A percentile compares a stretch with the other conserved stretches of the same genome.
Conservation (phyloP, 2,113 vertebrate species). For the Peromyscus leucopus region DNA sequence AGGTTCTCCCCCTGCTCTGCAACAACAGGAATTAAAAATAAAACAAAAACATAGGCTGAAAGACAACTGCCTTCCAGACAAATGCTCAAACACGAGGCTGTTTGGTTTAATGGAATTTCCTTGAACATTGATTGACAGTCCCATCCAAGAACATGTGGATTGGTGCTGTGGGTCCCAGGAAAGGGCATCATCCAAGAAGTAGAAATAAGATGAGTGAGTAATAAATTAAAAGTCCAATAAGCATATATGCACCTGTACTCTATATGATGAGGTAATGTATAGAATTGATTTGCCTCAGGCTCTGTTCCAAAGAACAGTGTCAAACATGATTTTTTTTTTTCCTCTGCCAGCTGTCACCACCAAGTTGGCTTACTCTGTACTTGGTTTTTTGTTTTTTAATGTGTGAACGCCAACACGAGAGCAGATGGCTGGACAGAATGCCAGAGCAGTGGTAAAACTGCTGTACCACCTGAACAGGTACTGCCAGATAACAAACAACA, state of each 20-base stretch:
- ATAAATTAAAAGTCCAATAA: constrained; percentile 3
- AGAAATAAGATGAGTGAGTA: neutral
- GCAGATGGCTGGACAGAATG: constrained; percentile 46
- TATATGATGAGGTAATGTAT: neutral
- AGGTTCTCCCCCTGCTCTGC: neutral
- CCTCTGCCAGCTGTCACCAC: constrained; percentile 47
- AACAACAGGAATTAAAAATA: neutral
- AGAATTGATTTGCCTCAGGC: neutral
- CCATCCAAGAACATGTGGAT: neutral
- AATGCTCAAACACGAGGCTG: neutral
- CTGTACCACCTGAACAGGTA: constrained; percentile 20
- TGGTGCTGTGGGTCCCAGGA: neutral
- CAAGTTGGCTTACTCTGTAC: neutral
- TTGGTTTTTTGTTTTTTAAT: constrained; percentile 7
- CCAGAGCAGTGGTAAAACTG: constrained; percentile 44
- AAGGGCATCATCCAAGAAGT: neutral
- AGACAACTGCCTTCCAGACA: neutral
- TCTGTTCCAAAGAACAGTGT: constrained; percentile 44
- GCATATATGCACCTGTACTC: neutral
- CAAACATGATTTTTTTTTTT: neutral
- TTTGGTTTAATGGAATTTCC: neutral
- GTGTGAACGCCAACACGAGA: neutral
- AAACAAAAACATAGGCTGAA: neutral
- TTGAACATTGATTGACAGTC: neutral
- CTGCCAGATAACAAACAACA: constrained; percentile 32